Evolutionary conservation across 2,888 invertebrate species (phyloP).

Genomic region (Microctonus brassicae): DNA sequence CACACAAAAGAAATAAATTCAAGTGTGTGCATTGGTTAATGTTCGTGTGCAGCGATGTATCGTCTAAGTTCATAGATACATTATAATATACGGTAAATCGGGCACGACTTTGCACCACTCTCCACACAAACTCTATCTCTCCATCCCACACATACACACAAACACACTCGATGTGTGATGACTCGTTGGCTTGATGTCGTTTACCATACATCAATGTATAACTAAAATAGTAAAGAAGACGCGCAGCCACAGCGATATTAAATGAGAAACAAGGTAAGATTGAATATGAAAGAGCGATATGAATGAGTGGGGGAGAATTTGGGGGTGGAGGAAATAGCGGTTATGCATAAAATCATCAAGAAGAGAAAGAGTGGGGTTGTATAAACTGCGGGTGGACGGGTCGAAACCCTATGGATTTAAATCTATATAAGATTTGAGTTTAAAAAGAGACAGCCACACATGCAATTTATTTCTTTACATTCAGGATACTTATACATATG

Average conservation of each 20-base stretch:
- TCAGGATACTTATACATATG: too few relatives aligned
- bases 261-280: not conserved
- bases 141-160: not conserved
- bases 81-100: conserved; percentile 60
- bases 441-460: conserved; percentile 55
- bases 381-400: conserved; percentile 20
- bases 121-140: conserved; percentile 6
- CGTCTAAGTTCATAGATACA: conserved; percentile 58
- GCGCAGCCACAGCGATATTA: conserved; percentile 15
- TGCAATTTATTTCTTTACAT: too few relatives aligned
- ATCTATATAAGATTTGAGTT: conserved; percentile 47
- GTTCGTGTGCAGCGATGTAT: too few relatives aligned
- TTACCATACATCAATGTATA: not conserved
- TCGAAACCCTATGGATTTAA: conserved; percentile 26
- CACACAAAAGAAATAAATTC: too few relatives aligned
- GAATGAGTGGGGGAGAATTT: conserved; percentile 10
- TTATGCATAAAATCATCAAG: not conserved
- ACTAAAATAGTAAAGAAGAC: not conserved
- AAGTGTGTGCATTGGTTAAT: not conserved
- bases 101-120: conserved; percentile 47
- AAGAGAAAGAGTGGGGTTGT: not conserved
- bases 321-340: conserved; percentile 10
- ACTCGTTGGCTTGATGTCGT: not conserved
- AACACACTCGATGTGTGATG: not conserved
- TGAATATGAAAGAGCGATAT: not conserved